These are phyloP conservation scores for Apogon talboti DNA, from an alignment of 2,797 vertebrate genomes.

Conservation along the genomic window DNA sequence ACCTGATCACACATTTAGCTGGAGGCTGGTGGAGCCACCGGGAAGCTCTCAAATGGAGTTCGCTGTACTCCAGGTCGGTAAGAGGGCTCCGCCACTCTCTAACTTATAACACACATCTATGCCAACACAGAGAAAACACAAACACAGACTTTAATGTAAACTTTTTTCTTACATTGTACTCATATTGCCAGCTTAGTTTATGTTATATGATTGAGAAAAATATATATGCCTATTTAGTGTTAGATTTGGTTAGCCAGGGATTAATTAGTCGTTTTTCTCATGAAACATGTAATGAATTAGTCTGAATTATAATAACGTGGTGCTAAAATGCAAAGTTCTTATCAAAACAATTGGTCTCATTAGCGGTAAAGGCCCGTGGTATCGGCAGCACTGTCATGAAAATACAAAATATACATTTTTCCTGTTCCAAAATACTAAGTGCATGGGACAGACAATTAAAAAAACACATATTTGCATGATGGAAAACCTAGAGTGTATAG, in stretches of 20 bases:
- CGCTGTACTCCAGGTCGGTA: slow-evolving; percentile 82
- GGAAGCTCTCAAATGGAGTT: slow-evolving; percentile 89
- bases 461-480: slow-evolving; percentile 58
- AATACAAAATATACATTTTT: slow-evolving; percentile 14
- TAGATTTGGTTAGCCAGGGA: too few relatives aligned
- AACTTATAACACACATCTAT: slow-evolving; percentile 1
- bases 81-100: slow-evolving; percentile 59
- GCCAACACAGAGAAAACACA: background rate
- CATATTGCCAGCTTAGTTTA: slow-evolving; percentile 1
- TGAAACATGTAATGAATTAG: too few relatives aligned
- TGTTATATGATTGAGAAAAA: background rate
- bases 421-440: slow-evolving; percentile 30
- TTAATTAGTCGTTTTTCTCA: too few relatives aligned
- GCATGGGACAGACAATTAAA: slow-evolving; percentile 53
- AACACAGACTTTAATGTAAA: slow-evolving; percentile 9
- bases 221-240: too few relatives aligned
- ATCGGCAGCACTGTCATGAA: background rate
- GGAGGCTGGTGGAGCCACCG: slow-evolving; percentile 85
- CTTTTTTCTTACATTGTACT: slow-evolving; percentile 3
- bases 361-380: slow-evolving; percentile 11
- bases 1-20: slow-evolving; percentile 95
- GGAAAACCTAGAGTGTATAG: slow-evolving; percentile 51
- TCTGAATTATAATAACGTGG: too few relatives aligned
- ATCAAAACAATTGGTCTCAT: slow-evolving; percentile 6
- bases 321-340: slow-evolving; percentile 3